phyloP scores from a whole-genome alignment of 2,113 vertebrate genomes.

The Melospiza melodia region DNA sequence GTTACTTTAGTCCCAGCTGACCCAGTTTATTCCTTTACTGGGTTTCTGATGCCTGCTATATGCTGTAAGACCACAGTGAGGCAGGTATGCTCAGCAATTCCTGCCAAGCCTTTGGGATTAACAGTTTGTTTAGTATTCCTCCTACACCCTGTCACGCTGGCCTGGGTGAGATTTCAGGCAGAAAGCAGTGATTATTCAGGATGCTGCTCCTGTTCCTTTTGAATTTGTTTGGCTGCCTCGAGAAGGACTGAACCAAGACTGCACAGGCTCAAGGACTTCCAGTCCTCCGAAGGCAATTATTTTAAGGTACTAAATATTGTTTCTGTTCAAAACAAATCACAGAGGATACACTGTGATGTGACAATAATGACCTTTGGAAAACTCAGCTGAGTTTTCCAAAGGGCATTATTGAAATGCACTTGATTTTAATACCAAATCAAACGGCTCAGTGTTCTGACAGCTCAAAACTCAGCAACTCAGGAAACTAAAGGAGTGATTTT shows the following conservation, averaged over 20 bases:
- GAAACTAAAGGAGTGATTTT: background rate
- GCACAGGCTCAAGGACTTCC: background rate
- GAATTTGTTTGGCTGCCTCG: background rate
- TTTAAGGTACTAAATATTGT: background rate
- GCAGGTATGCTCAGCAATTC: conserved; percentile 9
- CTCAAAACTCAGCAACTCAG: background rate
- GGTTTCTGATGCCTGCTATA: background rate
- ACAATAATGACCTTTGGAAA: too few relatives aligned
- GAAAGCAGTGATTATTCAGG: conserved; percentile 21
- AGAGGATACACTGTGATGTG: background rate
- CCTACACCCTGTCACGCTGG: background rate
- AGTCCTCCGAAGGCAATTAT: background rate
- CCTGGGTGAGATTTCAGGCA: conserved; percentile 15
- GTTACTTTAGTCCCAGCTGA: background rate
- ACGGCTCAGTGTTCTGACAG: background rate
- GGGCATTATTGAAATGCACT: background rate
- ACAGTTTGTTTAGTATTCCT: conserved; percentile 60
- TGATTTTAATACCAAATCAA: background rate
- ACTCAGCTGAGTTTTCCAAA: background rate
- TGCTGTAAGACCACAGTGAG: conserved; percentile 19
- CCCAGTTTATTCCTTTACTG: background rate
- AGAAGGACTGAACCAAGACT: background rate
- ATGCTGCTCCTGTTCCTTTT: conserved; percentile 22
- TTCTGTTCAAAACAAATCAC: background rate
- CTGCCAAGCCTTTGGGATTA: conserved; percentile 34